Conservation (phyloP, 2,113 vertebrate genomes). For the Prolemur simus region DNA sequence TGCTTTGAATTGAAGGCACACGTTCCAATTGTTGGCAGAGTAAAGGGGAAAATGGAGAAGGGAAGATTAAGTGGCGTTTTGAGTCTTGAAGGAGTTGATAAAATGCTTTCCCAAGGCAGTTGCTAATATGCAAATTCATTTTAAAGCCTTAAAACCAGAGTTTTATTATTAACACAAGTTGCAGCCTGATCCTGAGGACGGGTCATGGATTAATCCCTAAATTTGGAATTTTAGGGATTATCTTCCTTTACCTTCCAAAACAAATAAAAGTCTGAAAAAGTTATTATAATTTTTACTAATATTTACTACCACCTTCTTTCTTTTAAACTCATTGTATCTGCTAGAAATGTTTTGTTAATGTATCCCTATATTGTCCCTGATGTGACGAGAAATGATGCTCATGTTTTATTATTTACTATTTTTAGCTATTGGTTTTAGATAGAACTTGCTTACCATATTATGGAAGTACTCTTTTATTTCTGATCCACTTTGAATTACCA, state of each 20-base stretch:
- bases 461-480: background rate
- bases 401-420: background rate
- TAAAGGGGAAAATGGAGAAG: background rate
- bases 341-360: background rate
- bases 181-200: background rate
- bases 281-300: background rate
- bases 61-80: background rate
- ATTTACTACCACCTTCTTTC: background rate
- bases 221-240: background rate
- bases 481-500: background rate
- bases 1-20: constrained; percentile 48
- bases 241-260: background rate
- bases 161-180: background rate
- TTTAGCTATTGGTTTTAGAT: background rate
- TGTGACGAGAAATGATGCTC: background rate
- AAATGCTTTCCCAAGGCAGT: constrained; percentile 29
- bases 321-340: background rate
- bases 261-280: background rate
- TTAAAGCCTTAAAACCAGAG: constrained; percentile 13
- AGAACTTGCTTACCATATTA: background rate
- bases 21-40: constrained; percentile 36
- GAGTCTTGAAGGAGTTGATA: constrained; percentile 7
- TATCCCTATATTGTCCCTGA: background rate
- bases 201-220: background rate
- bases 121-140: background rate